Evolutionary conservation across 2,113 vertebrate genomes (phyloP), one percentile per base, ranked within the genome.

Genomic region (Malurus alboscapulatus): DNA sequence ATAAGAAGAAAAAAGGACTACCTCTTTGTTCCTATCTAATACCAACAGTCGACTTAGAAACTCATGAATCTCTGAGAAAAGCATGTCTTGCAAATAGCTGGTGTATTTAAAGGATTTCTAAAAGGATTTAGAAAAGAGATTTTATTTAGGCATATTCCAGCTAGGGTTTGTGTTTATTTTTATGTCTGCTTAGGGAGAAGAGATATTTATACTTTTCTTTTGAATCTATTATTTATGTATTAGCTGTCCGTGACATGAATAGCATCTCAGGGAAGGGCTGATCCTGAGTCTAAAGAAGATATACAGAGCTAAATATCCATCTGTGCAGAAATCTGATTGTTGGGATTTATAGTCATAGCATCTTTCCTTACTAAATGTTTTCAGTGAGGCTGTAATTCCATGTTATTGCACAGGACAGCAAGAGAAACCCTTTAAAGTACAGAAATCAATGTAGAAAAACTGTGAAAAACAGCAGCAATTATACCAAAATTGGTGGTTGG

Each of bases 41-140:
- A 84, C 26, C 38, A 79, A 34, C 17, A 45, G 13, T 7, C 87
- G 30, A 81, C 22, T 79, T 72, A 63, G 1, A 77, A 76, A 75
- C 14, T 32, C 48, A 53, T 38, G 21, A 47, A 89, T 81, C 10
- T 76, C 51, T 57, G 55, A 77, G 48, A 92, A 92, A 90, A 79
- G 15, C 25, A 45, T 29, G 36, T 67, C 53, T 93, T 87, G 58
- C 40, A 69, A 78, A 92, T 44, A 93, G 29, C 13, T 86, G 14
- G 1, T 66, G 19, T 54, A 59, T 87, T 92, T 61, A 94, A 67
- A 81, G n/a, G 57, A 61, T 78, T 94, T 94, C 53, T 71, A 34
- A 90, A 92, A 87, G 44, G 26, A 82, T 84, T 96, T 84, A 75
- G 50, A 87, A 88, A 94, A 69, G 17, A 53, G 26, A 55, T 81